phyloP scores from a whole-genome alignment of 2,888 invertebrate species.

The Agonopterix heracliana region DNA sequence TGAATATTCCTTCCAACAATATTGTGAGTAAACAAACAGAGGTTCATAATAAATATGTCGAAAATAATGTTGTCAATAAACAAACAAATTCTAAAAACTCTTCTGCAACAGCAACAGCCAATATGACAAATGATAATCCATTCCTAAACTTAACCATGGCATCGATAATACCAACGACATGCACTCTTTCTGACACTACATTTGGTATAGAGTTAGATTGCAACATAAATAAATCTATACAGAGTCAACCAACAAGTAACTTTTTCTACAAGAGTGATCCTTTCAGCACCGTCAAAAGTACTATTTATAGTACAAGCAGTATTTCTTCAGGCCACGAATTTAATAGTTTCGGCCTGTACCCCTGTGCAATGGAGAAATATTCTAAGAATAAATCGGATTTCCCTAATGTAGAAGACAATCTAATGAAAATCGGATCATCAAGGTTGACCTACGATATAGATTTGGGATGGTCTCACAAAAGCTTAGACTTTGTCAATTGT shows the following conservation, averaged over 20 bases:
- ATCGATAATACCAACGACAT: slow-evolving; percentile 49
- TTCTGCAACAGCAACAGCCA: slow-evolving; percentile 25
- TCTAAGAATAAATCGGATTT: slow-evolving; percentile 61
- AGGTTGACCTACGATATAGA: slow-evolving; percentile 68
- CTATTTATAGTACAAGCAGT: slow-evolving; percentile 65
- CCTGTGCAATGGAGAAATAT: slow-evolving; percentile 70
- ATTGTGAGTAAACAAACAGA: slow-evolving; percentile 34
- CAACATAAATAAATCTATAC: slow-evolving; percentile 46
- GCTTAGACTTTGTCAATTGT: slow-evolving; percentile 64
- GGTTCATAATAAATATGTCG: slow-evolving; percentile 35
- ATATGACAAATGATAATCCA: slow-evolving; percentile 51
- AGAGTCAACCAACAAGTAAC: slow-evolving; percentile 47
- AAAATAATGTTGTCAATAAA: slow-evolving; percentile 28
- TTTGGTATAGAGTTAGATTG: slow-evolving; percentile 65
- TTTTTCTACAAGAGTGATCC: slow-evolving; percentile 66
- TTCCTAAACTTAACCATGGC: slow-evolving; percentile 59
- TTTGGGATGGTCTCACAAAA: slow-evolving; percentile 69
- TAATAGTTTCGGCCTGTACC: slow-evolving; percentile 61
- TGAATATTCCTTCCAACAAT: slow-evolving; percentile 15
- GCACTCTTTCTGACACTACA: slow-evolving; percentile 43
- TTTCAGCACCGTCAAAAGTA: slow-evolving; percentile 54
- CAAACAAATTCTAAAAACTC: slow-evolving; percentile 32
- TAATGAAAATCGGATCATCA: slow-evolving; percentile 67
- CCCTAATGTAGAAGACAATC: slow-evolving; percentile 58
- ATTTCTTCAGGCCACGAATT: slow-evolving; percentile 65